phyloP scores from a whole-genome alignment of 2,888 invertebrate genomes.

The Synergus itoensis region DNA sequence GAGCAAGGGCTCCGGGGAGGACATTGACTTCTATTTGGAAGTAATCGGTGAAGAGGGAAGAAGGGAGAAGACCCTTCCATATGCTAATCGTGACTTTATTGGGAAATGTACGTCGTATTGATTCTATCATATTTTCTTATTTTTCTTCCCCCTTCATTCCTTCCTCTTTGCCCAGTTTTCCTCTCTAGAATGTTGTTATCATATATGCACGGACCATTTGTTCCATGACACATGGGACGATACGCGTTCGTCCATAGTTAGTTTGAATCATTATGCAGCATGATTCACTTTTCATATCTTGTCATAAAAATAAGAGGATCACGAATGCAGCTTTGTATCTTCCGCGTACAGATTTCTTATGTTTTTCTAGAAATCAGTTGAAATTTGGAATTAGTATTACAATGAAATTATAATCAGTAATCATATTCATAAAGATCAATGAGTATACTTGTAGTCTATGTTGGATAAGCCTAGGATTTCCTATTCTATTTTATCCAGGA shows the following conservation, averaged over 20 bases:
- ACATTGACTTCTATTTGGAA: constrained; percentile 12
- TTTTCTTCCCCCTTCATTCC: background rate
- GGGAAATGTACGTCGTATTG: constrained; percentile 33
- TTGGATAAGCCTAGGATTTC: background rate
- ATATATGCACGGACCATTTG: constrained; percentile 17
- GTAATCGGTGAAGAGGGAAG: constrained; percentile 17
- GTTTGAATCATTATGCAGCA: constrained; percentile 7
- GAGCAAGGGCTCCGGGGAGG: background rate
- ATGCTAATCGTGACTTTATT: constrained; percentile 32
- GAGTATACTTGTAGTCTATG: background rate
- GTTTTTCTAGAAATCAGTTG: background rate
- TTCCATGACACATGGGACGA: constrained; percentile 13
- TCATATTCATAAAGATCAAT: background rate
- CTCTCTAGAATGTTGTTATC: constrained; percentile 7
- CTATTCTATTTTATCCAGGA: background rate
- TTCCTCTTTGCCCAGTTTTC: background rate
- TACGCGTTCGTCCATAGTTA: constrained; percentile 2
- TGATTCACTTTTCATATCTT: constrained; percentile 24
- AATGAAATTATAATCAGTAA: background rate
- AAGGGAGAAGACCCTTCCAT: constrained; percentile 3
- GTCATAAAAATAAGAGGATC: constrained; percentile 12
- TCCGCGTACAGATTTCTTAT: background rate
- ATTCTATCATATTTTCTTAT: background rate
- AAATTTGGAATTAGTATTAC: constrained; percentile 2
- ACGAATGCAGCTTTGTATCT: constrained; percentile 10